A percentile compares a stretch with the other conserved stretches of the same genome.
phyloP scores from a whole-genome alignment of 2,797 vertebrate genomes.

The Acanthopagrus latus region DNA sequence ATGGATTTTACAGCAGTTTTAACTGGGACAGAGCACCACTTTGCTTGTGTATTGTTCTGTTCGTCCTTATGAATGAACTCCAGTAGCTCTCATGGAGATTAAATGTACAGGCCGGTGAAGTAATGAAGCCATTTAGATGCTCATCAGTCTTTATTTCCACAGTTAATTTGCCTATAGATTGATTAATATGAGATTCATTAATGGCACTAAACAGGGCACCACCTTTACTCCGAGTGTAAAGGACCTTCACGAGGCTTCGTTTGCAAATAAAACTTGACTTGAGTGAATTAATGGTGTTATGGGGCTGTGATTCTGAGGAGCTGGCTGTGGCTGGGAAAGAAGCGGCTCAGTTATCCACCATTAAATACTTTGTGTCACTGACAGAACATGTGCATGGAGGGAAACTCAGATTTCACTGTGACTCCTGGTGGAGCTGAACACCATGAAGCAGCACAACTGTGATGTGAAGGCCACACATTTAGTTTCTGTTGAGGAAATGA shows the following conservation, averaged over 20 bases:
- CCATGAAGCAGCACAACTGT: constrained; percentile 15
- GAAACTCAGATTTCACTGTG: not conserved
- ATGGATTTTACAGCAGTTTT: constrained; percentile 15
- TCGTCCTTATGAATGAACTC: constrained; percentile 11
- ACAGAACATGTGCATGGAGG: not conserved
- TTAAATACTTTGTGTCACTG: not conserved
- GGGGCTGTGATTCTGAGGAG: constrained; percentile 4
- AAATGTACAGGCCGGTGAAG: constrained; percentile 17
- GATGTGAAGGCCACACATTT: constrained; percentile 25
- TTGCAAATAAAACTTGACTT: constrained; percentile 40
- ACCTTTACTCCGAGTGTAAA: constrained; percentile 30
- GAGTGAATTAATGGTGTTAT: constrained; percentile 20
- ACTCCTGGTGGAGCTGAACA: not conserved
- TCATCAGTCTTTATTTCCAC: constrained; percentile 61
- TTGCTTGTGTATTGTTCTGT: not conserved
- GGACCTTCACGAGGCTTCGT: constrained; percentile 22
- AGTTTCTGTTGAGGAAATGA: too few species aligned
- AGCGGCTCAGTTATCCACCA: not conserved
- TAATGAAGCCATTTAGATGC: constrained; percentile 50
- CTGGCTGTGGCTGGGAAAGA: not conserved
- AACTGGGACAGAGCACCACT: not conserved
- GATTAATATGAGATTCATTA: constrained; percentile 56
- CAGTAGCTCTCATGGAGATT: constrained; percentile 20
- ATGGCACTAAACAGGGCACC: constrained; percentile 38
- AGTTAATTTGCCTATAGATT: constrained; percentile 58